These are phyloP conservation scores for Origma solitaria DNA, from an alignment of 2,113 vertebrate species.

Conservation along the genomic window DNA sequence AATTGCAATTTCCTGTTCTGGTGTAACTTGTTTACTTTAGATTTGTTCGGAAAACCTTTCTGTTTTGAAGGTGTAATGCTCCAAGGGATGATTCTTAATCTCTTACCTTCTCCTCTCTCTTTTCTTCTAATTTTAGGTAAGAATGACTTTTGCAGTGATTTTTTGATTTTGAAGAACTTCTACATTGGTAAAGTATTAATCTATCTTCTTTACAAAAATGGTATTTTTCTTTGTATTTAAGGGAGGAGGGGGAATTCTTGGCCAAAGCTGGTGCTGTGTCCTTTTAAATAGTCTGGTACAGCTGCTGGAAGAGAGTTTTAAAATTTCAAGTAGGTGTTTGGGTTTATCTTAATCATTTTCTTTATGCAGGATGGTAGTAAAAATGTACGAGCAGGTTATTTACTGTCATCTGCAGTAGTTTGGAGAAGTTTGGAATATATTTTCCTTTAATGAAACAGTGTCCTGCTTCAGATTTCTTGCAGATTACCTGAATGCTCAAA, in stretches of 20 bases:
- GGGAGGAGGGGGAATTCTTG: neutral
- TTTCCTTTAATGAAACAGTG: neutral
- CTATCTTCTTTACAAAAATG: neutral
- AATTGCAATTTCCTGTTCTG: conserved; percentile 50
- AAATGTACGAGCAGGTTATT: neutral
- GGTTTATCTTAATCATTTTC: neutral
- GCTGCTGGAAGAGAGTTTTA: neutral
- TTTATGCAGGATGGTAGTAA: neutral
- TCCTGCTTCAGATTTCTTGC: neutral
- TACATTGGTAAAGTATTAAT: conserved; percentile 65
- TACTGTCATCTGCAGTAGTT: neutral
- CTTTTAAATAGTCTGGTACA: neutral
- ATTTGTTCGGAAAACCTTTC: neutral
- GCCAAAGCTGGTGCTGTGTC: neutral
- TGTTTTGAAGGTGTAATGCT: neutral
- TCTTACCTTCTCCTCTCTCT: neutral
- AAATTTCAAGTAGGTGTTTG: neutral
- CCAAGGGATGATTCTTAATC: neutral
- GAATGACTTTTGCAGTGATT: neutral
- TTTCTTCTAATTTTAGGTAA: conserved; percentile 67
- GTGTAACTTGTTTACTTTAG: conserved; percentile 43
- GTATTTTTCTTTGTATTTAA: neutral
- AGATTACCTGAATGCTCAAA: neutral
- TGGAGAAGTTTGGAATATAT: neutral
- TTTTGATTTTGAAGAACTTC: conserved; percentile 37